These are phyloP conservation scores for Ovibos moschatus DNA, from an alignment of 2,113 vertebrate species.

Conservation along the genomic window DNA sequence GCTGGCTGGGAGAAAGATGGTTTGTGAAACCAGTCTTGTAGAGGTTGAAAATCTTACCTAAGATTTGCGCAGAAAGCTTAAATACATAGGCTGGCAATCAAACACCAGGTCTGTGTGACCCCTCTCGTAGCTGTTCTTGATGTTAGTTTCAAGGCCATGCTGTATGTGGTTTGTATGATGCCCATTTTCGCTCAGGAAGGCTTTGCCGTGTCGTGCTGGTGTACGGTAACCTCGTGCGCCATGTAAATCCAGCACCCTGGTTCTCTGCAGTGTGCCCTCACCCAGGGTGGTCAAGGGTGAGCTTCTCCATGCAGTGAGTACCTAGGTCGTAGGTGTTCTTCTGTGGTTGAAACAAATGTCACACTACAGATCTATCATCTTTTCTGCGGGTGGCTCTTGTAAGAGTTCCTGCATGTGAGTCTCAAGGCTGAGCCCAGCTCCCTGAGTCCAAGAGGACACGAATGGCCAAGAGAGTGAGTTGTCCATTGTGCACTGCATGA, in stretches of 20 bases:
- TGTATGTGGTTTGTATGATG: slow-evolving; percentile 65
- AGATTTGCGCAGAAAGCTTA: neutral
- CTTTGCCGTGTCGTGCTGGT: slow-evolving; percentile 75
- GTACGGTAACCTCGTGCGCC: slow-evolving; percentile 66
- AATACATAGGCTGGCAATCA: neutral
- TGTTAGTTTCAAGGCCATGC: slow-evolving; percentile 65
- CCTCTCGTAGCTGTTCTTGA: slow-evolving; percentile 63
- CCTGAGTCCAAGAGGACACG: slow-evolving; percentile 68
- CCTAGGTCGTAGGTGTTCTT: slow-evolving; percentile 76
- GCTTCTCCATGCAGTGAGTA: slow-evolving; percentile 75
- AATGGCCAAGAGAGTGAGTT: slow-evolving; percentile 69
- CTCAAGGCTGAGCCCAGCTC: slow-evolving; percentile 83
- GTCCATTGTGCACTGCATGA: slow-evolving; percentile 26
- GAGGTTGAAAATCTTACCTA: neutral
- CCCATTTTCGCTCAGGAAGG: slow-evolving; percentile 75
- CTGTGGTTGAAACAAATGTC: slow-evolving; percentile 77
- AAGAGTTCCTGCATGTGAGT: slow-evolving; percentile 82
- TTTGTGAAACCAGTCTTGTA: slow-evolving; percentile 43
- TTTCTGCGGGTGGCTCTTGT: slow-evolving; percentile 79
- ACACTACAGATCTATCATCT: slow-evolving; percentile 77
- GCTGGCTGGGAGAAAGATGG: slow-evolving; percentile 37
- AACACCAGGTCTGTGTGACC: slow-evolving; percentile 4
- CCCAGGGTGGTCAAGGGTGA: slow-evolving; percentile 75
- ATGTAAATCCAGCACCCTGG: slow-evolving; percentile 75
- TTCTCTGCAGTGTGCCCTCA: slow-evolving; percentile 75